Evolutionary conservation across 2,888 invertebrate species (phyloP).

Genomic region (Rhagonycha fulva): DNA sequence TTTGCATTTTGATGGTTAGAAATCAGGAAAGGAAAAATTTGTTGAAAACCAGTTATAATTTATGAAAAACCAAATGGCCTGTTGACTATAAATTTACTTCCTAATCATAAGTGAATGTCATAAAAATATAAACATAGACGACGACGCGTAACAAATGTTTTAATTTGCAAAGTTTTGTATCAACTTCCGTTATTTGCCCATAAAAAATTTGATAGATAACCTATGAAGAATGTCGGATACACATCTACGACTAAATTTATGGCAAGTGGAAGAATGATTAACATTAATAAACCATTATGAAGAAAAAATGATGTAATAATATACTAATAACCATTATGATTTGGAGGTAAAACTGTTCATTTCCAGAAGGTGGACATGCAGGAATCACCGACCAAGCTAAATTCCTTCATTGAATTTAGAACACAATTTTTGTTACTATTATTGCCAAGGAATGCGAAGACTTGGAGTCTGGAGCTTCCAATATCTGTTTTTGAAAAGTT

Average conservation of each 20-base stretch:
- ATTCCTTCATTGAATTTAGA: background rate
- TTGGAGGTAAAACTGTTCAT: background rate
- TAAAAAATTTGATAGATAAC: background rate
- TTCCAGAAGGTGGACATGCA: background rate
- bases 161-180: background rate
- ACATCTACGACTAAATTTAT: background rate
- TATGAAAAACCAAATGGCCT: background rate
- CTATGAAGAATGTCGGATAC: background rate
- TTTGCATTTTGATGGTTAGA: background rate
- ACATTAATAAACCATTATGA: background rate
- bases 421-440: background rate
- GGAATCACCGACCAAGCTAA: background rate
- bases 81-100: background rate
- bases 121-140: background rate
- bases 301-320: background rate
- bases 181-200: background rate
- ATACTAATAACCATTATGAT: background rate
- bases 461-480: background rate
- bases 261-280: background rate
- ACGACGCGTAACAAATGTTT: background rate
- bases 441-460: background rate
- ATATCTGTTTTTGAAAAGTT: background rate
- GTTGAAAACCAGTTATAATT: background rate
- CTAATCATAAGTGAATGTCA: background rate
- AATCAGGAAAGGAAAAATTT: background rate